Conservation (phyloP, 2,113 vertebrate species). For the Antechinus flavipes region DNA sequence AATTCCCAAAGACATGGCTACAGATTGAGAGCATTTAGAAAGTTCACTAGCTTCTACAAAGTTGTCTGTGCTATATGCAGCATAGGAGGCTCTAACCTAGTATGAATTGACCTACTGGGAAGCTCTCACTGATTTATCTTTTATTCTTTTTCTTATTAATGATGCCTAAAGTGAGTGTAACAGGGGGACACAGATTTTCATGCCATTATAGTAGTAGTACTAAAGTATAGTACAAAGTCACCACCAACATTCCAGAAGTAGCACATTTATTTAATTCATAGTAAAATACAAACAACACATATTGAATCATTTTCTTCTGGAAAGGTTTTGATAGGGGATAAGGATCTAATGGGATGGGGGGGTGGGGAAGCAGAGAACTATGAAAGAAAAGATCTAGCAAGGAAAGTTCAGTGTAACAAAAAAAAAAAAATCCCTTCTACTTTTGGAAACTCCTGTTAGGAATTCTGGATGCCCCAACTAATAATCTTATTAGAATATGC, state of each 20-base stretch:
- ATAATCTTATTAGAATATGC: neutral
- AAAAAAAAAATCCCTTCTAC: neutral
- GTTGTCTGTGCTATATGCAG: neutral
- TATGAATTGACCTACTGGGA: neutral
- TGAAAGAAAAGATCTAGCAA: neutral
- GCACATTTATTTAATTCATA: neutral
- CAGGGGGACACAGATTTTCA: neutral
- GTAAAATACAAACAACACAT: neutral
- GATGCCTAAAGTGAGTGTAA: neutral
- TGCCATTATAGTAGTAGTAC: neutral
- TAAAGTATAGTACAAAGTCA: neutral
- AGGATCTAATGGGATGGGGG: neutral
- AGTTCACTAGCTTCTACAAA: neutral
- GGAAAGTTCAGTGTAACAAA: neutral
- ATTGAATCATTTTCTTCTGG: neutral
- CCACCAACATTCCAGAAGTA: neutral
- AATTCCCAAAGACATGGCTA: constrained; percentile 25
- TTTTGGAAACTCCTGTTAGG: neutral
- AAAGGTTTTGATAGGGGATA: neutral
- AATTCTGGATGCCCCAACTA: neutral
- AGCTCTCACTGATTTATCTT: neutral
- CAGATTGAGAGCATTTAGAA: neutral
- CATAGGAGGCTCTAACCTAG: neutral
- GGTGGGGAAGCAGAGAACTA: neutral
- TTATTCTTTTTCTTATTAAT: neutral